A percentile compares a stretch with the other conserved stretches of the same genome.
phyloP scores from a whole-genome alignment of 2,888 invertebrate genomes.

The Polydrusus pterygomalis region DNA sequence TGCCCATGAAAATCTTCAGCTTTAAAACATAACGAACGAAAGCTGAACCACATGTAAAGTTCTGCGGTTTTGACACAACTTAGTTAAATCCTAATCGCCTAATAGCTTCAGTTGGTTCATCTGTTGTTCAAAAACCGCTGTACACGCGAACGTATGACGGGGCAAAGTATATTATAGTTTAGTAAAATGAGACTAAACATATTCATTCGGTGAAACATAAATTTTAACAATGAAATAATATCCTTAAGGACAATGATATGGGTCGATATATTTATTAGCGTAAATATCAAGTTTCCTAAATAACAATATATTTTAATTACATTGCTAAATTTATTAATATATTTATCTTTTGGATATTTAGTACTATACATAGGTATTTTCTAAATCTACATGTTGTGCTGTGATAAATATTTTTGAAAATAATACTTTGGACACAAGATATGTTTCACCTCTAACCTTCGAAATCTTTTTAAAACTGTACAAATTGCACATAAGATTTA shows the following conservation, averaged over 20 bases:
- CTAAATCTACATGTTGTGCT: no score
- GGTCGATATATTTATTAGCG: neutral
- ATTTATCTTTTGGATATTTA: no score
- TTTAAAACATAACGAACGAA: slow-evolving; percentile 6
- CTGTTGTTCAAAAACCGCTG: slow-evolving; percentile 29
- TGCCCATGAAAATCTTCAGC: neutral
- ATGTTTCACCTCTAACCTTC: no score
- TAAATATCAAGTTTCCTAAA: neutral
- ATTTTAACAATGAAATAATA: neutral
- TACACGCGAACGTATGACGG: slow-evolving; percentile 19
- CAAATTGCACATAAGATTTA: no score
- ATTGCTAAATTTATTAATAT: neutral
- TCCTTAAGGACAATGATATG: neutral
- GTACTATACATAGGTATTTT: neutral
- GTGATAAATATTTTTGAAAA: no score
- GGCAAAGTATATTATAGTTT: neutral
- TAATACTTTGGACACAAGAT: no score
- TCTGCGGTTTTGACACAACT: slow-evolving; percentile 27
- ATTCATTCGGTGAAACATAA: slow-evolving; percentile 1
- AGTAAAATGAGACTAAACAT: neutral
- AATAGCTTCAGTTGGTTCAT: slow-evolving; percentile 37
- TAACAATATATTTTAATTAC: neutral
- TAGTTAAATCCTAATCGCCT: slow-evolving; percentile 35
- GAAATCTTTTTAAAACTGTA: no score
- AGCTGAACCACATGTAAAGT: slow-evolving; percentile 21